Percentiles rank a stretch among this genome's conserved stretches.
These are phyloP conservation scores for Perccottus glenii DNA, from an alignment of 2,113 vertebrate genomes.

Conservation along the genomic window DNA sequence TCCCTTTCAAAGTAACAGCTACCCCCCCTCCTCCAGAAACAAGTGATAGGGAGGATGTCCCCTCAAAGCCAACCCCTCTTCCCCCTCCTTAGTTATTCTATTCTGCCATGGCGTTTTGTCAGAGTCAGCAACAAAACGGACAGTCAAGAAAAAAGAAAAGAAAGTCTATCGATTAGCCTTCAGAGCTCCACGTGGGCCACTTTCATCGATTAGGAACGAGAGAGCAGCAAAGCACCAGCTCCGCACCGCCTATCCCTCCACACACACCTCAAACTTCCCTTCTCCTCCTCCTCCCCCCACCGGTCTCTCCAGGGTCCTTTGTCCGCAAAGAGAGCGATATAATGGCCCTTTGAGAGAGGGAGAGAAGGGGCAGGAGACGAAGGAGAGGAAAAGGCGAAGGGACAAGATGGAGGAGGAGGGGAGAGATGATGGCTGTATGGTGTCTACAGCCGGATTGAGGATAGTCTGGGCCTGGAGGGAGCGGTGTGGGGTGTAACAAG, in stretches of 20 bases:
- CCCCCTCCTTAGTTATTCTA: constrained; percentile 46
- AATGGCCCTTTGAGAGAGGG: constrained; percentile 80
- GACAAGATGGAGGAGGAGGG: constrained; percentile 43
- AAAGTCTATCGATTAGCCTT: constrained; percentile 84
- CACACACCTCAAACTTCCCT: constrained; percentile 35
- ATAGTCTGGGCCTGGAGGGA: constrained; percentile 49
- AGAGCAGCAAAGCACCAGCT: constrained; percentile 70
- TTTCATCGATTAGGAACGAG: constrained; percentile 79
- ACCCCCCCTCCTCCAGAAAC: constrained; percentile 35
- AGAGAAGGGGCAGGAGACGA: constrained; percentile 60
- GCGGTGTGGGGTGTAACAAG: constrained; percentile 55
- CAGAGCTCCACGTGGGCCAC: constrained; percentile 80
- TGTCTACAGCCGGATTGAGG: constrained; percentile 63
- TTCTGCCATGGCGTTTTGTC: constrained; percentile 70
- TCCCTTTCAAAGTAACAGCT: no score
- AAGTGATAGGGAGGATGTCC: constrained; percentile 64
- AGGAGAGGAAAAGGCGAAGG: constrained; percentile 46
- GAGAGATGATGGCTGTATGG: constrained; percentile 41
- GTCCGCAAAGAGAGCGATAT: constrained; percentile 81
- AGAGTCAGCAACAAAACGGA: constrained; percentile 84
- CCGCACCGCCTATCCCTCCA: constrained; percentile 35
- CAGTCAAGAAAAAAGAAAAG: constrained; percentile 71
- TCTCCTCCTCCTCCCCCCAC: constrained; percentile 13
- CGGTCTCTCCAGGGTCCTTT: constrained; percentile 78
- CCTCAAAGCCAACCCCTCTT: constrained; percentile 25